Conservation (phyloP, 2,888 invertebrate genomes). For the Andrena fulva region DNA sequence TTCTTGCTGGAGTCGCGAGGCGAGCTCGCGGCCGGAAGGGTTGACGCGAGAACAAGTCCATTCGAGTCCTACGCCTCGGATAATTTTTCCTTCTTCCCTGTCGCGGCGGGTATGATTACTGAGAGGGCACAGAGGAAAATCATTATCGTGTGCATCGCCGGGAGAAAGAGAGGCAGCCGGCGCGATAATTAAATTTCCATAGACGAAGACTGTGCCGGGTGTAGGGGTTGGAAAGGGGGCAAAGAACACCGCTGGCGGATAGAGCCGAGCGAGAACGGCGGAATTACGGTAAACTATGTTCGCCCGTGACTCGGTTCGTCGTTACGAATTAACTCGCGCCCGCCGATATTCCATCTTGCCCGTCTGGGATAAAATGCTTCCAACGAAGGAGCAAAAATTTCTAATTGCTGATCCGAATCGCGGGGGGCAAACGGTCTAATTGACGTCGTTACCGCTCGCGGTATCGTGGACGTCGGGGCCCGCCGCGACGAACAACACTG, state of each 20-base stretch:
- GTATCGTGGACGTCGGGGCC: conserved; percentile 13
- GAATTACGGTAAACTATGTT: conserved; percentile 59
- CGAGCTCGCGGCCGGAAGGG: not conserved
- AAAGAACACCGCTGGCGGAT: conserved; percentile 29
- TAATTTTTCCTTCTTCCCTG: not conserved
- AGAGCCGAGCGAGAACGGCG: conserved; percentile 38
- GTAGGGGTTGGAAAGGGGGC: conserved; percentile 38
- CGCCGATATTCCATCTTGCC: conserved; percentile 12
- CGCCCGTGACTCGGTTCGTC: conserved; percentile 33
- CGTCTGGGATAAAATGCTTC: not conserved
- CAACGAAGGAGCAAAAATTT: not conserved
- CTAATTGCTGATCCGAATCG: not conserved
- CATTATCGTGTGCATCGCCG: conserved; percentile 67
- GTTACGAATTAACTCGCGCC: conserved; percentile 55
- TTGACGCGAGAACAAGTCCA: conserved; percentile 16
- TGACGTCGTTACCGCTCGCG: conserved; percentile 32
- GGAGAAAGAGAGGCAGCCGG: conserved; percentile 59
- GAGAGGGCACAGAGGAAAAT: conserved; percentile 59
- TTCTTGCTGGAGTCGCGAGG: conserved; percentile 40
- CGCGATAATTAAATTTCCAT: conserved; percentile 80
- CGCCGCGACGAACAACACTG: not conserved
- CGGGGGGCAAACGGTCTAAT: conserved; percentile 15
- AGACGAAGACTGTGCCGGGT: conserved; percentile 65
- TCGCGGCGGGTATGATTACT: conserved; percentile 50
- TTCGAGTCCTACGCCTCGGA: not conserved